Percentiles rank a stretch among this genome's conserved stretches.
These are phyloP conservation scores for Telmatherina bonti DNA, from an alignment of 2,797 vertebrate genomes.

Conservation along the genomic window DNA sequence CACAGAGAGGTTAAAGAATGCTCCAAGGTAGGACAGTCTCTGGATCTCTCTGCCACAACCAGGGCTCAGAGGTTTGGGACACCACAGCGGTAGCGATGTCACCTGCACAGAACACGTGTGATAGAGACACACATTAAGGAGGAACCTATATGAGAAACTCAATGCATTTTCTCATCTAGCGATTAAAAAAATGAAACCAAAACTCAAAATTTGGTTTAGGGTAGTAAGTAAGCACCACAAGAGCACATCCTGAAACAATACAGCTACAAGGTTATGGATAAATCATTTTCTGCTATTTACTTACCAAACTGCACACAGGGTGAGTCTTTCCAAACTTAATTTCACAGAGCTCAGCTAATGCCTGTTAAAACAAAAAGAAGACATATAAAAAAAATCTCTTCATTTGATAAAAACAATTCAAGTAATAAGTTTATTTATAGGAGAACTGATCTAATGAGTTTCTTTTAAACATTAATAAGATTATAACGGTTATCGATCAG, in stretches of 20 bases:
- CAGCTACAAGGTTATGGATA: not conserved
- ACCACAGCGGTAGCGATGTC: slow-evolving; percentile 92
- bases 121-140: slow-evolving; percentile 20
- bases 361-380: slow-evolving; percentile 80
- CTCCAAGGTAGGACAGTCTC: slow-evolving; percentile 93
- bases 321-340: slow-evolving; percentile 98
- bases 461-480: too few relatives aligned
- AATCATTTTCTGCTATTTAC: slow-evolving; percentile 44
- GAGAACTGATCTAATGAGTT: too few relatives aligned
- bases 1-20: slow-evolving; percentile 97
- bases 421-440: not conserved
- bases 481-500: too few relatives aligned
- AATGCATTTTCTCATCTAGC: not conserved
- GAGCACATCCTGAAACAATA: not conserved
- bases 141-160: not conserved
- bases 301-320: slow-evolving; percentile 94
- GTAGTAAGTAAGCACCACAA: not conserved
- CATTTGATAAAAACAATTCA: not conserved
- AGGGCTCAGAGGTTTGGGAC: slow-evolving; percentile 93
- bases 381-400: too few relatives aligned
- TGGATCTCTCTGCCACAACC: slow-evolving; percentile 96
- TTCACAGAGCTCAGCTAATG: slow-evolving; percentile 97
- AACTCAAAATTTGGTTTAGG: not conserved
- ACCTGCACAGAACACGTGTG: slow-evolving; percentile 76
- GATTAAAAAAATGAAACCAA: too few relatives aligned